phyloP scores from a whole-genome alignment of 2,797 vertebrate genomes.

The Todus mexicanus region DNA sequence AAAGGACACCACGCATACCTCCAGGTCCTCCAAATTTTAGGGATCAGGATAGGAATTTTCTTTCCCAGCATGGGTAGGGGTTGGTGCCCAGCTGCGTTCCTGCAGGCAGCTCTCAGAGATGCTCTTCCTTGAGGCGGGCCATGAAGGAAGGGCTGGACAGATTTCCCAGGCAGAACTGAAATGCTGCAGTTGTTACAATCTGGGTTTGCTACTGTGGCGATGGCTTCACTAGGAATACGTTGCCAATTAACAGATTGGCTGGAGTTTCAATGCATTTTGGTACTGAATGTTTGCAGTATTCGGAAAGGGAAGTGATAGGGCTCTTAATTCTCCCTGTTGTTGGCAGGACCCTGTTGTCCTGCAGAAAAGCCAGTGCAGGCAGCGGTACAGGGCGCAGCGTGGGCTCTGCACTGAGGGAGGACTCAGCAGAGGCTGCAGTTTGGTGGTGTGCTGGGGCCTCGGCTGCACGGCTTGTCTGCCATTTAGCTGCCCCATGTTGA shows the following conservation, averaged over 20 bases:
- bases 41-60: not conserved
- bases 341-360: not conserved
- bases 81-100: accelerated
- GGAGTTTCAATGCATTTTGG: not conserved
- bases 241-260: not conserved
- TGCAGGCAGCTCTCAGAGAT: not conserved
- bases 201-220: not conserved
- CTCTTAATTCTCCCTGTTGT: not conserved
- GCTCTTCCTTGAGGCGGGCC: not conserved
- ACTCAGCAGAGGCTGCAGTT: accelerated
- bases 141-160: not conserved
- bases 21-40: not conserved
- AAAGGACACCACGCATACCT: not conserved
- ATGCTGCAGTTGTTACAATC: not conserved
- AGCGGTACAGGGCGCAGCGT: accelerated
- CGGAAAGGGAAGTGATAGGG: not conserved
- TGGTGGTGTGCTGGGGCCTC: not conserved
- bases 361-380: not conserved
- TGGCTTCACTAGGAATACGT: not conserved
- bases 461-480: not conserved
- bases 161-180: not conserved
- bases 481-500: not conserved
- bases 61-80: not conserved
- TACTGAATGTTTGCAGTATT: not conserved
- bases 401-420: not conserved